phyloP scores from a whole-genome alignment of 1,140 invertebrate species.

The Argopecten irradians region DNA sequence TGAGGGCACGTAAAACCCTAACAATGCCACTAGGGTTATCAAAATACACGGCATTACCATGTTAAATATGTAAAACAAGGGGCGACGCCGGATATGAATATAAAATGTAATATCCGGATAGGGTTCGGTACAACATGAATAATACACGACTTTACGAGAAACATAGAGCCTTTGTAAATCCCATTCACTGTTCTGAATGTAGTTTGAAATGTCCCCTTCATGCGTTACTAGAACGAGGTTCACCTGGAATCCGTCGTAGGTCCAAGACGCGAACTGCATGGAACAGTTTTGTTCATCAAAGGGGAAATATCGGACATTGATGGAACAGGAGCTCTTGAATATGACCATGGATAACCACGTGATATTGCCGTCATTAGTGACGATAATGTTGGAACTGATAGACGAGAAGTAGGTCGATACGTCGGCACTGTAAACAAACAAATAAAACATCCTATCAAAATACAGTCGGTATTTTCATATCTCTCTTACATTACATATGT shows the following conservation, averaged over 20 bases:
- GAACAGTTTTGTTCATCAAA: constrained; percentile 79
- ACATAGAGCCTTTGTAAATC: constrained; percentile 77
- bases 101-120: constrained; percentile 73
- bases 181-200: constrained; percentile 78
- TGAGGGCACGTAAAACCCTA: constrained; percentile 91
- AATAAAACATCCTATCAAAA: neutral
- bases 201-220: constrained; percentile 77
- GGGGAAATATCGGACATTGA: constrained; percentile 79
- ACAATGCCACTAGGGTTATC: constrained; percentile 88
- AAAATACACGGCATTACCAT: constrained; percentile 87
- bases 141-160: constrained; percentile 81
- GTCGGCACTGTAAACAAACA: constrained; percentile 71
- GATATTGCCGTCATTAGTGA: constrained; percentile 78
- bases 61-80: constrained; percentile 95
- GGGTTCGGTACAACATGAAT: constrained; percentile 82
- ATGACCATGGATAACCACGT: constrained; percentile 79
- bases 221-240: constrained; percentile 67
- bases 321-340: constrained; percentile 78
- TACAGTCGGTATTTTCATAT: neutral
- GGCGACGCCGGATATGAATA: constrained; percentile 83
- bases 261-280: constrained; percentile 93
- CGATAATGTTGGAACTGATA: constrained; percentile 78
- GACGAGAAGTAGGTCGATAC: constrained; percentile 71
- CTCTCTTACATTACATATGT: too few species aligned
- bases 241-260: constrained; percentile 87